Evolutionary conservation across 2,797 vertebrate genomes (phyloP).

Genomic region (Buceros bicornis): DNA sequence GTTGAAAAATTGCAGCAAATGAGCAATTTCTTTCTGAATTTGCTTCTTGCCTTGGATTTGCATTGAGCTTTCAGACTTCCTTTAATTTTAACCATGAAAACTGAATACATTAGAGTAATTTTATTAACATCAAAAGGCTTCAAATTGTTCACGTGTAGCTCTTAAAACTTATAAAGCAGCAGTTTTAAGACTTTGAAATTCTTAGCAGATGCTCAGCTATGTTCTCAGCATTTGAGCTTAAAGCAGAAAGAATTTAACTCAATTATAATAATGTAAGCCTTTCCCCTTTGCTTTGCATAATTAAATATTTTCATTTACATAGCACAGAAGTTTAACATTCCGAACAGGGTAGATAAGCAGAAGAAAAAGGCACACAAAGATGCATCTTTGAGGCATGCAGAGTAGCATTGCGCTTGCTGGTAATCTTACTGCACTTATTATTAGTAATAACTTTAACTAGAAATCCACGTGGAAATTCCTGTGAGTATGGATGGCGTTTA

Average conservation of each 20-base stretch:
- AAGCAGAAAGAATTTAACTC: constrained; percentile 65
- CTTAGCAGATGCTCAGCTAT: constrained; percentile 45
- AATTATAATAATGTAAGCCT: constrained; percentile 63
- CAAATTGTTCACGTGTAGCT: constrained; percentile 55
- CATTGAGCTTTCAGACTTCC: constrained; percentile 21
- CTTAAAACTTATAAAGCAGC: constrained; percentile 59
- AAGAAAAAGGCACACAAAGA: constrained; percentile 30
- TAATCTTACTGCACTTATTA: constrained; percentile 9
- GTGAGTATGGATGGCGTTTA: not conserved
- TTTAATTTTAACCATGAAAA: constrained; percentile 55
- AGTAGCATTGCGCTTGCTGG: constrained; percentile 17
- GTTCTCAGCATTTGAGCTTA: constrained; percentile 47
- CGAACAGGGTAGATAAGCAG: constrained; percentile 50
- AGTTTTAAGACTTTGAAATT: constrained; percentile 70
- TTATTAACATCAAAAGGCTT: constrained; percentile 71
- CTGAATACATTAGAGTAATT: constrained; percentile 55
- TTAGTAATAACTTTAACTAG: not conserved
- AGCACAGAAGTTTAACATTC: constrained; percentile 50
- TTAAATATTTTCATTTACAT: constrained; percentile 69
- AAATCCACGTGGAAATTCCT: not conserved
- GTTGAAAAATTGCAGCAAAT: constrained; percentile 27
- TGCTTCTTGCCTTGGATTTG: constrained; percentile 46
- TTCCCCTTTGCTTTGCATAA: constrained; percentile 63
- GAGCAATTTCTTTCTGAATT: not conserved
- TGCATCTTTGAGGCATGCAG: constrained; percentile 13